Evolutionary conservation across 2,888 invertebrate genomes (phyloP), one percentile per base, ranked within the genome.

Genomic region (Argyresthia goedartella): DNA sequence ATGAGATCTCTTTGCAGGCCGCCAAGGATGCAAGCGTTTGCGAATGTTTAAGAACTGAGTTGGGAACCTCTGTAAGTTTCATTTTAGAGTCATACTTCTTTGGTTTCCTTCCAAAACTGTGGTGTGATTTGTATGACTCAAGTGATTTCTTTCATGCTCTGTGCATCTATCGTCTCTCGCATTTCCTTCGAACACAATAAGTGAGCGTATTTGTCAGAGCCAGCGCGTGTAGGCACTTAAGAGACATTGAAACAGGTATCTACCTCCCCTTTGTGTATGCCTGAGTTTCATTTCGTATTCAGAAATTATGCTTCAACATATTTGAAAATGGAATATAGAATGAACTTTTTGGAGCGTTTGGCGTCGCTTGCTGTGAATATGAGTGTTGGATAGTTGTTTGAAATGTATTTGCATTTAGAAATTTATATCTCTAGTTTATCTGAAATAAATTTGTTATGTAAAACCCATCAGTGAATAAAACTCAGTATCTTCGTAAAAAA

Each of bases 191-290:
- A 71, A 75, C 74, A 73, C 67, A 70, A 79, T 74, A 80, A 76
- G 69, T 66, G 62, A 66, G 67, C 67, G 59, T 73, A 80, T 80
- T 81, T 79, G 76, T 82, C 75, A 76, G 66, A 71, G 59, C 52
- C 60, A 64, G 63, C 64, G 65, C 67, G 67, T 66, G 69, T 70
- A 71, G 71, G 71, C 74, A 76, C 72, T 77, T 71, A 69, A 63
- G 66, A 61, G 67, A 72, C 67, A 69, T 69, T 73, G 69, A 65
- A 72, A 71, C 72, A 76, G 74, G 77, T 57, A 56, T 52, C 35
- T 41, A 47, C 33, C 34, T 75, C 73, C 25, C 73, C 66, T 71
- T 68, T 71, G 67, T 73, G 59, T 73, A 67, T 70, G 69, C 69
- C 68, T 61, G 63, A 72, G 67, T 73, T 71, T 64, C 69, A 71